Evolutionary conservation across 2,113 vertebrate species (phyloP), one percentile per base, ranked within the genome.

Genomic region (Callocephalon fimbriatum): DNA sequence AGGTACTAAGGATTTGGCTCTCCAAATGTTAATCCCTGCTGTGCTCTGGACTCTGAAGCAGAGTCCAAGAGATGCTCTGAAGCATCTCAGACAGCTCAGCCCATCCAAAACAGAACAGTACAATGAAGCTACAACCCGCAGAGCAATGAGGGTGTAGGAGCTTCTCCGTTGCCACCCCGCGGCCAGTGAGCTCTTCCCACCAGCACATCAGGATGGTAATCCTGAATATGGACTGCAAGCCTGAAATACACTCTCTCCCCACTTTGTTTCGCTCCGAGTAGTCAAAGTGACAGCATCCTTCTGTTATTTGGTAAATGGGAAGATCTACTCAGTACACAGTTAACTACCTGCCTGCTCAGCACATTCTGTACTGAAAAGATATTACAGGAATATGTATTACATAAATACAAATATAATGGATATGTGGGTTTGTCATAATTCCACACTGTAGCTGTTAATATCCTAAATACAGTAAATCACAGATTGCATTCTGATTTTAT

Each of bases 51-150:
- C 38, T 63, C 74, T 42, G 29, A 18, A 75, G 62, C 48, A 73
- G 40, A 40, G 40, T 40, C 40, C 40, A 40, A 40, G 40, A 40
- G 40, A 40, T 40, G 40, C 40, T 40, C 40, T 40, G 40, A 40
- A 40, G 44, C 42, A 26, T 0, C 59, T 58, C 5, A 1, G 45
- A 35, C 65, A 47, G 56, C 62, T 86, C 72, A 84, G 42, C 56
- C 50, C 4, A 0, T 50, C 37, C 59, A 31, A 58, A 71, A 9
- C 29, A 26, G 56, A 70, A 10, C 22, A 62, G 31, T 9, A 32
- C 11, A 47, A 58, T 0, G 20, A 40, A 63, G 70, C 7, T 27
- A 11, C 0, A 13, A 35, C n/a, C 53, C 6, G 19, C 0, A 20
- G 12, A 23, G 38, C 86, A 45, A 48, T 2, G 4, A 15, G 10